Percentiles rank a stretch among this genome's conserved stretches.
Evolutionary conservation across 2,797 vertebrate species (phyloP).

Genomic region (Notolepis coatsorum): DNA sequence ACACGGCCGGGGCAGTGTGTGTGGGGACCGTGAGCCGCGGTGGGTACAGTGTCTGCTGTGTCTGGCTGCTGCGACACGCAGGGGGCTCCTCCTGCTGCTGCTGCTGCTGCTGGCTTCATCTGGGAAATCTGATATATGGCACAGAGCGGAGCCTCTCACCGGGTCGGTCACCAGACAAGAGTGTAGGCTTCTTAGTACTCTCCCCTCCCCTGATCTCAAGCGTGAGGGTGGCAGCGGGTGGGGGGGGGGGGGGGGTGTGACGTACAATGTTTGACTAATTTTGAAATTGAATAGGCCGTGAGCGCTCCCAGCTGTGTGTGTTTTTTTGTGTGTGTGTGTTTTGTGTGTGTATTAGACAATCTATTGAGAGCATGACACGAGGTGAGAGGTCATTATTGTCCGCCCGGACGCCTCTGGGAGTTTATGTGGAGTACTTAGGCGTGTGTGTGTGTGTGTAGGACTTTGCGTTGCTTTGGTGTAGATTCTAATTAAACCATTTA

Average conservation of each 20-base stretch:
- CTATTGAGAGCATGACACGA: background rate
- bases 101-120: slow-evolving; percentile 31
- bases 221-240: too few relatives aligned
- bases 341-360: background rate
- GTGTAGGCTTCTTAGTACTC: background rate
- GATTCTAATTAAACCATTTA: background rate
- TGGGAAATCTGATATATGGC: slow-evolving; percentile 30
- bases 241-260: background rate
- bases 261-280: slow-evolving; percentile 6
- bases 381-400: slow-evolving; percentile 4
- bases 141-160: slow-evolving; percentile 11
- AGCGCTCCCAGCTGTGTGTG: background rate
- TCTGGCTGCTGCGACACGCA: slow-evolving; percentile 34
- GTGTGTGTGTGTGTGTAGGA: slow-evolving; percentile 4
- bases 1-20: slow-evolving; percentile 38
- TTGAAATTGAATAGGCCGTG: slow-evolving; percentile 4
- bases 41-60: slow-evolving; percentile 24
- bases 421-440: background rate
- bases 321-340: background rate
- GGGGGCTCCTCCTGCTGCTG: too few relatives aligned
- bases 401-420: background rate
- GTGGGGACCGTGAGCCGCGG: slow-evolving; percentile 7
- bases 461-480: background rate
- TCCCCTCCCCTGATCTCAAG: background rate
- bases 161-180: slow-evolving; percentile 21